Conservation (phyloP, 2,888 invertebrate genomes). For the Lutraria lutraria region DNA sequence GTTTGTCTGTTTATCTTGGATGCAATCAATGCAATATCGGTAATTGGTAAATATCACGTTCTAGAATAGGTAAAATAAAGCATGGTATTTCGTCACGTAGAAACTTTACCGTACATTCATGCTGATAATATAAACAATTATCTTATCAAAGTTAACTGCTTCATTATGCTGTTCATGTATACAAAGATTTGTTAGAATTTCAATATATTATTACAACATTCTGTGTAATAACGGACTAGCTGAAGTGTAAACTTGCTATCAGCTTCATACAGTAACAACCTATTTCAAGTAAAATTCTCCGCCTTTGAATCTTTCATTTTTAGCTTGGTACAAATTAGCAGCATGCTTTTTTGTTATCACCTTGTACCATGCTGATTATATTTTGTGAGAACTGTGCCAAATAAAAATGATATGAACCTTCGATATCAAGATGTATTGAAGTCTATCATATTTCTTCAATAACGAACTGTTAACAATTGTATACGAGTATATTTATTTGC, state of each 20-base stretch:
- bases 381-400: conserved; percentile 7
- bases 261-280: neutral
- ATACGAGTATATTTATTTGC: neutral
- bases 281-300: neutral
- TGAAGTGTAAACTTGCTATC: neutral
- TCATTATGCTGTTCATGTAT: neutral
- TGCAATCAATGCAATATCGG: conserved; percentile 15
- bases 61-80: neutral
- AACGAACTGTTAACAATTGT: neutral
- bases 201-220: neutral
- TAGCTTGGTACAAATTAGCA: neutral
- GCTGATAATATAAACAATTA: conserved; percentile 14
- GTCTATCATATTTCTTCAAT: conserved; percentile 8
- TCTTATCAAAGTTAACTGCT: neutral
- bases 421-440: neutral
- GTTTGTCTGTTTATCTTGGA: neutral
- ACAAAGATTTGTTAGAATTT: neutral
- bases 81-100: neutral
- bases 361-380: neutral
- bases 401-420: neutral
- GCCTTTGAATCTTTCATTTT: neutral
- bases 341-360: conserved; percentile 8
- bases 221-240: neutral
- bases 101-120: neutral
- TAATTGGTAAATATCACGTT: neutral